Evolutionary conservation across 2,797 vertebrate species (phyloP), one percentile per base, ranked within the genome.

Genomic region (Chanos chanos): DNA sequence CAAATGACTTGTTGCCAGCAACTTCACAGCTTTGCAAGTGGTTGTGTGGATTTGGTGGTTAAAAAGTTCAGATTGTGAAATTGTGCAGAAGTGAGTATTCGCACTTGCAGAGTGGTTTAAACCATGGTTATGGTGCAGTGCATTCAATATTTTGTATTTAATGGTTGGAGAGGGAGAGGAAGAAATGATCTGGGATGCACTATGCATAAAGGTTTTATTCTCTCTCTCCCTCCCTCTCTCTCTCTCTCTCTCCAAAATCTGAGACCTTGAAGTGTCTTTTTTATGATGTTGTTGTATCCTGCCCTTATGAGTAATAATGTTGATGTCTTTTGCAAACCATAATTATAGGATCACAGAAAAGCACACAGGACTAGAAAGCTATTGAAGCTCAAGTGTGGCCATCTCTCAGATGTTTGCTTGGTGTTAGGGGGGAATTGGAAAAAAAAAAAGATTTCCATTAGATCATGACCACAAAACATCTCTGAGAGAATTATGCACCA

Each of bases 271-370:
- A 83, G 83, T 81, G 74, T 56, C 64, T 55, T 12, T 50, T 71
- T 79, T 80, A 81, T 76, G 77, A 78, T 84, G 78, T 89, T 86
- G 84, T 87, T 85, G 81, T 79, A 81, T 75, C 60, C 77, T 68
- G 80, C 79, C 78, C 76, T 82, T 77, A 79, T 73, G 79, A 83
- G 81, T 83, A 86, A 85, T 87, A 86, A 86, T 82, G 78, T 80
- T 87, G 83, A 86, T 87, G 84, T 85, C 78, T 86, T 77, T 66
- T 82, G 80, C 76, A 70, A 82, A 82, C 85, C 80, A 72, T 87
- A 89, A 90, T 90, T 89, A 90, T 78, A 82, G 87, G 80, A 79
- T 85, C 67, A 81, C 78, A 77, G 82, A 83, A 81, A 79, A 81
- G 72, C 83, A 75, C 80, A 74, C 80, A 68, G 61, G 77, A 80